A percentile compares a stretch with the other conserved stretches of the same genome.
Conservation (phyloP, 2,113 vertebrate species). For the Nycticorax nycticorax region DNA sequence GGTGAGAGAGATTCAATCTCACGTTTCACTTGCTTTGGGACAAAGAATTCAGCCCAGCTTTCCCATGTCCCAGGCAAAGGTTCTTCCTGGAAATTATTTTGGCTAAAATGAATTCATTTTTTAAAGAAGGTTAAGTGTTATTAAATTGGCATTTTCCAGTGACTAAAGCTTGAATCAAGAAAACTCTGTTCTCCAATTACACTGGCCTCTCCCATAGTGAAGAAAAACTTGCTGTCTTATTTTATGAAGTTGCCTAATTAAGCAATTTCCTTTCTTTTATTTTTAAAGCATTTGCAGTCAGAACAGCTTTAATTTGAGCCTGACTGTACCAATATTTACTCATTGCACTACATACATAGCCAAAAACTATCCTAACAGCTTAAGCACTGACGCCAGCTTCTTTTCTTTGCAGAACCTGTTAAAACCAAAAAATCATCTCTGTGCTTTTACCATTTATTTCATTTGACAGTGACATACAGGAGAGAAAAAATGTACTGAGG, state of each 20-base stretch:
- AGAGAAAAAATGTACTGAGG: background rate
- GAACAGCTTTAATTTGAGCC: background rate
- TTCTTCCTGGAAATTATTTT: background rate
- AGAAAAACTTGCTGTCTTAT: background rate
- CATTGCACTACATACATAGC: background rate
- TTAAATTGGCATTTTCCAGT: background rate
- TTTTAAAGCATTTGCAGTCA: background rate
- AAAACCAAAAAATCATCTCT: background rate
- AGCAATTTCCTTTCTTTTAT: background rate
- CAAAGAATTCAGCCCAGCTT: background rate
- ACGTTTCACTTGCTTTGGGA: background rate
- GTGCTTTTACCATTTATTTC: background rate
- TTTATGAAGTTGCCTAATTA: background rate
- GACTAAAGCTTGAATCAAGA: background rate
- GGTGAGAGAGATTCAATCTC: background rate
- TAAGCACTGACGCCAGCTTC: background rate
- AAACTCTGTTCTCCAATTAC: background rate
- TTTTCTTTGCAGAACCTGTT: background rate
- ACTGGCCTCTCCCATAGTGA: background rate
- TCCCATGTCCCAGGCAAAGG: background rate
- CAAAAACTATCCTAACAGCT: background rate
- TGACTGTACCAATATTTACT: background rate
- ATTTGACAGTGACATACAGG: background rate
- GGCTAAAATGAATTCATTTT: background rate
- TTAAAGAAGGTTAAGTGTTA: background rate